Evolutionary conservation across 2,888 invertebrate genomes (phyloP).

Genomic region (Junonia oenone): DNA sequence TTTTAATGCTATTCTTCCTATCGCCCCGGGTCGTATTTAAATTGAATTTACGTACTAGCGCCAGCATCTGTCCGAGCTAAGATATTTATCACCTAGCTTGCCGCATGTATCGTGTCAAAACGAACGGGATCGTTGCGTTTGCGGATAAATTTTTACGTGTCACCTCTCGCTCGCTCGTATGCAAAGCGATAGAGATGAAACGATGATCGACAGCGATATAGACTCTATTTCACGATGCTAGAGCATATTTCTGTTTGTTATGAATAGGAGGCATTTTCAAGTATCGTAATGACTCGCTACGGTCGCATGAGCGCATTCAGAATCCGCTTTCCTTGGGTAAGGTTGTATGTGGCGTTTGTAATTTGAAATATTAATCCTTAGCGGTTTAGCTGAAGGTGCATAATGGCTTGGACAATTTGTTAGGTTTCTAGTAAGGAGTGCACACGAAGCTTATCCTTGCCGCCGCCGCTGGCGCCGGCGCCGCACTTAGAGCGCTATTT

Average conservation of each 20-base stretch:
- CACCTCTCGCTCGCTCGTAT: slow-evolving; percentile 46
- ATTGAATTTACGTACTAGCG: slow-evolving; percentile 38
- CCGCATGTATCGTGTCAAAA: slow-evolving; percentile 66
- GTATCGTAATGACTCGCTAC: slow-evolving; percentile 73
- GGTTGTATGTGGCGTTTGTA: slow-evolving; percentile 40
- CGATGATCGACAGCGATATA: slow-evolving; percentile 41
- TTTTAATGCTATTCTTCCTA: slow-evolving; percentile 44
- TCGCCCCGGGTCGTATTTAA: slow-evolving; percentile 41
- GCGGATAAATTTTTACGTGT: slow-evolving; percentile 60
- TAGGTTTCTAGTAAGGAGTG: slow-evolving; percentile 46
- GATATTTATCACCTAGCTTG: slow-evolving; percentile 66
- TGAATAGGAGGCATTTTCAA: slow-evolving; percentile 51
- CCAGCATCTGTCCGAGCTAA: slow-evolving; percentile 52
- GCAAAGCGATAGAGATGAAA: slow-evolving; percentile 46
- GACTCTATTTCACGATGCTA: slow-evolving; percentile 54
- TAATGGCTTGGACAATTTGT: slow-evolving; percentile 33
- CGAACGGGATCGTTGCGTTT: slow-evolving; percentile 59
- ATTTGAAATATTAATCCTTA: slow-evolving; percentile 38
- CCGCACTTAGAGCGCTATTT: slow-evolving; percentile 70
- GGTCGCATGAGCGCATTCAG: slow-evolving; percentile 76
- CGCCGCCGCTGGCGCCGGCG: slow-evolving; percentile 57
- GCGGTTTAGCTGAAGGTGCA: slow-evolving; percentile 35
- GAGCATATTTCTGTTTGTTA: slow-evolving; percentile 53
- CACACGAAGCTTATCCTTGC: slow-evolving; percentile 63
- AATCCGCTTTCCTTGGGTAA: slow-evolving; percentile 41